Evolutionary conservation across 2,888 invertebrate genomes (phyloP).

Genomic region (Marronus borbonicus): DNA sequence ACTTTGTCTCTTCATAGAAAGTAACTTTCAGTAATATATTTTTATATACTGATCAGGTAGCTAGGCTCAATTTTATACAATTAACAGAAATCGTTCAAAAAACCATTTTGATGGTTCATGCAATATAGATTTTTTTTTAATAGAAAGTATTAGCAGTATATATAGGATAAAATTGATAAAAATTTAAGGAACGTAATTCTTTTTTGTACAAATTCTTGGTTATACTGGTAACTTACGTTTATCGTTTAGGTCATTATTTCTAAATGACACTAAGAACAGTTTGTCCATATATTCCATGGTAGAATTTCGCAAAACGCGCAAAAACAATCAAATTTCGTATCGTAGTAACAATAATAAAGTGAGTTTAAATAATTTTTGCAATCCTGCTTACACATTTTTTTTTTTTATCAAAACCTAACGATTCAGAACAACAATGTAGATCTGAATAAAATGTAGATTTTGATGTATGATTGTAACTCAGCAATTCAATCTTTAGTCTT

Average conservation of each 20-base stretch:
- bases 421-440: not conserved
- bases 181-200: slow-evolving; percentile 67
- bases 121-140: slow-evolving; percentile 45
- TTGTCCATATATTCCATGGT: slow-evolving; percentile 23
- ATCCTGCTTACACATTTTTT: slow-evolving; percentile 25
- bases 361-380: slow-evolving; percentile 27
- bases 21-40: slow-evolving; percentile 50
- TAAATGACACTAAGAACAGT: slow-evolving; percentile 37
- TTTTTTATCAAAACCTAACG: slow-evolving; percentile 16
- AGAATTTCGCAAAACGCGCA: not conserved
- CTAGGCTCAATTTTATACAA: slow-evolving; percentile 54
- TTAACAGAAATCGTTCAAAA: slow-evolving; percentile 31
- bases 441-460: slow-evolving; percentile 5
- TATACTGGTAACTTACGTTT: slow-evolving; percentile 70
- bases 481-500: slow-evolving; percentile 36
- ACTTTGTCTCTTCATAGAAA: slow-evolving; percentile 50
- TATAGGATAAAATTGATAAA: slow-evolving; percentile 53
- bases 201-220: slow-evolving; percentile 70
- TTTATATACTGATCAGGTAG: slow-evolving; percentile 59
- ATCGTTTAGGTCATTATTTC: slow-evolving; percentile 48
- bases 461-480: slow-evolving; percentile 13
- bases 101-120: slow-evolving; percentile 37
- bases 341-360: not conserved
- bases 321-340: not conserved
- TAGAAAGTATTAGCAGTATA: slow-evolving; percentile 37